Conservation (phyloP, 2,888 invertebrate species). For the Cetonia aurata region DNA sequence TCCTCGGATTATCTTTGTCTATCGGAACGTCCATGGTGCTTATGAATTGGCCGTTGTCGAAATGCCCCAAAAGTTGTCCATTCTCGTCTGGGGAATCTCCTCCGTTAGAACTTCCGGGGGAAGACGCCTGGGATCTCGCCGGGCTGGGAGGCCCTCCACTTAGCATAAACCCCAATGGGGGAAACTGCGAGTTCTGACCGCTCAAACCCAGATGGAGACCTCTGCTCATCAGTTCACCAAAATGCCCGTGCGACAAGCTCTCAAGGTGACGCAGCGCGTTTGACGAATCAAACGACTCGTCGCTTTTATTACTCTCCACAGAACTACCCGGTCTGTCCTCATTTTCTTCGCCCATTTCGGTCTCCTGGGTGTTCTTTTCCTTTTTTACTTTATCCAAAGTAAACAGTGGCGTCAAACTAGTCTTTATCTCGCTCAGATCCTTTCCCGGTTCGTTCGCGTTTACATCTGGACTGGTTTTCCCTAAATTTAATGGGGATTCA, state of each 20-base stretch:
- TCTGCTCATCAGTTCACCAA: constrained; percentile 70
- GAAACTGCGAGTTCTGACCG: constrained; percentile 64
- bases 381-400: constrained; percentile 64
- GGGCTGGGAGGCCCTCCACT: constrained; percentile 73
- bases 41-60: constrained; percentile 80
- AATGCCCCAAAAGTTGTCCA: constrained; percentile 76
- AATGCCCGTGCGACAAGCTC: constrained; percentile 83
- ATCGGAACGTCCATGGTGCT: constrained; percentile 87
- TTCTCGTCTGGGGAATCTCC: constrained; percentile 73
- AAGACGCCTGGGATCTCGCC: constrained; percentile 73
- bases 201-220: constrained; percentile 64
- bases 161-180: constrained; percentile 67
- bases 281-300: constrained; percentile 74
- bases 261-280: constrained; percentile 83
- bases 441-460: constrained; percentile 65
- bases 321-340: constrained; percentile 69
- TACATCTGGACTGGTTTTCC: constrained; percentile 66
- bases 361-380: constrained; percentile 62
- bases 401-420: constrained; percentile 65
- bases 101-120: constrained; percentile 70
- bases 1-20: constrained; percentile 91
- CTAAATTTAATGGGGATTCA: constrained; percentile 65
- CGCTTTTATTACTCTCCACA: constrained; percentile 70
- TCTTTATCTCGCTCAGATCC: constrained; percentile 62
- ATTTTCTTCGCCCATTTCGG: constrained; percentile 63